phyloP scores from a whole-genome alignment of 2,888 invertebrate genomes.

The Rhaphigaster nebulosa region DNA sequence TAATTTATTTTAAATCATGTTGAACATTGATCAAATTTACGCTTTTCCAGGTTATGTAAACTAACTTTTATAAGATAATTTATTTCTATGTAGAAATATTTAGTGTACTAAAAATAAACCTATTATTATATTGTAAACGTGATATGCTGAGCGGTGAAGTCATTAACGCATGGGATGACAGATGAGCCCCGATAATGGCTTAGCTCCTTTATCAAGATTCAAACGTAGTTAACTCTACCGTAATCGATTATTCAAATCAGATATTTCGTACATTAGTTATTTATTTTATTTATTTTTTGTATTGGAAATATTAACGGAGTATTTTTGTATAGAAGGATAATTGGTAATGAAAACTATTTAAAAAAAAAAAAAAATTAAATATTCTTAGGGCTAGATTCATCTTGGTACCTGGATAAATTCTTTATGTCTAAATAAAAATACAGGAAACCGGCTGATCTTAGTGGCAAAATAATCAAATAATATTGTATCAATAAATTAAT shows the following conservation, averaged over 20 bases:
- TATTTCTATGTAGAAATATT: background rate
- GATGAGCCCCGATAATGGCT: background rate
- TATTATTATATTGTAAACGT: background rate
- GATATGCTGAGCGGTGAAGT: background rate
- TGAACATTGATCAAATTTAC: too few relatives aligned
- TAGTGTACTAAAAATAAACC: background rate
- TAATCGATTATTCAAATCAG: slow-evolving; percentile 9
- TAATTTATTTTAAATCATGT: too few relatives aligned
- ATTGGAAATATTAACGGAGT: background rate
- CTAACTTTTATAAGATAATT: too few relatives aligned
- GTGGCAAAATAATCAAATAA: too few relatives aligned
- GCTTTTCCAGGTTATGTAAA: too few relatives aligned
- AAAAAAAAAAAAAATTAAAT: background rate
- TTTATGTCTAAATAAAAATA: too few relatives aligned
- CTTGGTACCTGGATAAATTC: too few relatives aligned
- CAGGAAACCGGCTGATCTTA: too few relatives aligned
- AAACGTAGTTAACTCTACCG: background rate
- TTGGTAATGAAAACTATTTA: background rate
- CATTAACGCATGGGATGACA: background rate
- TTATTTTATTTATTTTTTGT: background rate
- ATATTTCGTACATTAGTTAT: background rate
- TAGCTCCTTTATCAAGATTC: background rate
- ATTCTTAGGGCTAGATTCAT: too few relatives aligned
- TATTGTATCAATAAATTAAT: too few relatives aligned
- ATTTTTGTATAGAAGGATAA: background rate